Evolutionary conservation across 1,140 invertebrate genomes (phyloP), one percentile per base, ranked within the genome.

Genomic region (Proctacanthus coquilletti): DNA sequence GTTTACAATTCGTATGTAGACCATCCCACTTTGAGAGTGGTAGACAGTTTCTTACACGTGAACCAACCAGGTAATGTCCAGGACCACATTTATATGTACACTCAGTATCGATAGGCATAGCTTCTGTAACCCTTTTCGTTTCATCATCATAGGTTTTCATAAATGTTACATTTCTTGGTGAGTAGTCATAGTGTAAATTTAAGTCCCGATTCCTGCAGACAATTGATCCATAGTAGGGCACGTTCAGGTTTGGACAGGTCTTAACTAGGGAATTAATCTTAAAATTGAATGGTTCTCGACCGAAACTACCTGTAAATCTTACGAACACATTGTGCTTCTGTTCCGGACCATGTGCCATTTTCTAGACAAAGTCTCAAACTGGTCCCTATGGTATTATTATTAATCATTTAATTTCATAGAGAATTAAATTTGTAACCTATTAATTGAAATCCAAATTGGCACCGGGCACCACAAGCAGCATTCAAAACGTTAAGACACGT

Each of bases 21-120:
- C 78, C 78, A 41, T 76, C 74, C 78, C 78, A 82, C 38, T 69
- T 64, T 1, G 74, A 69, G 14, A 79, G 63, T 1, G 77, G 75
- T 17, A 82, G 53, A 49, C 78, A 82, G 14, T 69, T 73, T 17
- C 77, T 52, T 42, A 68, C 66, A 40, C 63, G 64, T n/a, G 75
- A 78, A 0, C 77, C 77, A 6, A 75, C 66, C 17, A 80, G 55
- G 41, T 68, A 64, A 49, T 67, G 75, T 1, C 77, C 77, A n/a
- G 60, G 56, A 39, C 74, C 64, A 47, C 78, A 82, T 4, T 60
- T 61, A 47, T 79, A 80, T 17, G 66, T 61, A 46, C 78, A 82
- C 15, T 69, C 66, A 0, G 76, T 74, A 41, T 78, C 74, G 27
- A 77, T 75, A 4, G 65, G 62, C 45, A 44, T 30, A 17, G 37